Evolutionary conservation across 2,888 invertebrate genomes (phyloP), one percentile per base, ranked within the genome.

Genomic region (Neoscelio sp.): DNA sequence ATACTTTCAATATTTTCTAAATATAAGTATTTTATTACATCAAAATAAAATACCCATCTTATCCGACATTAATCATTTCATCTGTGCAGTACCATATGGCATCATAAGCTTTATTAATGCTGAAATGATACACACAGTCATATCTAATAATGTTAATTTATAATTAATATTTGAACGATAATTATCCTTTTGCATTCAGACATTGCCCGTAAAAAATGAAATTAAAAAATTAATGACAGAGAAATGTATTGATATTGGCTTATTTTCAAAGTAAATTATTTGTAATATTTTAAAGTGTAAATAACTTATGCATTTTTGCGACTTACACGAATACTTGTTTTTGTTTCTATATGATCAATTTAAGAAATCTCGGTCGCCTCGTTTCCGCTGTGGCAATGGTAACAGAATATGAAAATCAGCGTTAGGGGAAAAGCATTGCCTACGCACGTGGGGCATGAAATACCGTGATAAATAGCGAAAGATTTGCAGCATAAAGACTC

Each of bases 381-480:
- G 80, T 83, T 79, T 76, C 60, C 54, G 44, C 76, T 54, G 62
- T 48, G 40, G 48, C 48, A 84, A 83, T 83, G 81, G 84, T 84
- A 84, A 84, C 82, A 82, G 85, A 85, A 85, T 85, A 85, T 82
- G 83, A 82, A 82, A 83, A 83, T 68, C 75, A 70, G 74, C 75
- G 77, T 60, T 77, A 38, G 71, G 80, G 75, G 67, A 80, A 80
- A 79, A 80, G 81, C 68, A 38, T 56, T 58, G 46, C 58, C 52
- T 50, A 81, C 77, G 71, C 78, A 68, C 73, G 74, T 67, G 82
- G 75, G 80, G 78, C 62, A 46, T 44, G 30, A 70, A 56, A 38
- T 70, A 60, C 64, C 60, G 82, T 88, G 87, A 88, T 87, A 87
- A 87, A 88, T 88, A 87, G 87, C 84, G 67, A 87, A 88, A 87